A percentile compares a stretch with the other conserved stretches of the same genome.
Evolutionary conservation across 2,113 vertebrate genomes (phyloP).

Genomic region (Eonycteris spelaea): DNA sequence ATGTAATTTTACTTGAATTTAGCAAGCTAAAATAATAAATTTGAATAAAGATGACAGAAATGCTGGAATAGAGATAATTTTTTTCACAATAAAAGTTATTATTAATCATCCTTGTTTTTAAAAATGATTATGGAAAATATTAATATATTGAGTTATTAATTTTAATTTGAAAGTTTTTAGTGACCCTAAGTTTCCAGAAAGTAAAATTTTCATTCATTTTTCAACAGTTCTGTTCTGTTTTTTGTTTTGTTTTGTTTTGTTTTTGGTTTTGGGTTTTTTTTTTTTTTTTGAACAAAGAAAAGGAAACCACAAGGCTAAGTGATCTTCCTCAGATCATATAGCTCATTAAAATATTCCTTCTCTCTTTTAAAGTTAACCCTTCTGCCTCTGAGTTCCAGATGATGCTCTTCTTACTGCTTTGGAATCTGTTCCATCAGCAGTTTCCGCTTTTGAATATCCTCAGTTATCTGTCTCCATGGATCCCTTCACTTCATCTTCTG

Average conservation of each 20-base stretch:
- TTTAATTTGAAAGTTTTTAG: neutral
- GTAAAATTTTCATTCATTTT: neutral
- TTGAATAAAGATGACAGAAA: neutral
- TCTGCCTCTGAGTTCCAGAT: neutral
- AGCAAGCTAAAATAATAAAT: neutral
- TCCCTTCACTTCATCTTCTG: neutral
- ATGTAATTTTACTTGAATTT: neutral
- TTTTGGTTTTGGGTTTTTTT: neutral
- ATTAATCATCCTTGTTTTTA: neutral
- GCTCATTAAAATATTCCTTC: neutral
- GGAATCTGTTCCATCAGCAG: neutral
- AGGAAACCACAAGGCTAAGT: neutral
- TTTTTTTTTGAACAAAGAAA: slow-evolving; percentile 12
- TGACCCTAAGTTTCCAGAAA: neutral
- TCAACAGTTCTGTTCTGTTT: neutral
- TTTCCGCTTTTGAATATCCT: neutral
- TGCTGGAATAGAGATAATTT: neutral
- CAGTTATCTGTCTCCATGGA: neutral
- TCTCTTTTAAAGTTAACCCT: neutral
- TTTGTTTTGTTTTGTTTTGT: neutral
- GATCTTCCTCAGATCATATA: neutral
- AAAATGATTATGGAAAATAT: neutral
- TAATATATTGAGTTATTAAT: neutral
- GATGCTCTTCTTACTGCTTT: neutral
- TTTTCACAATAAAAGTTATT: neutral